Conservation (phyloP, 2,797 vertebrate genomes). For the Eulemur coronatus region DNA sequence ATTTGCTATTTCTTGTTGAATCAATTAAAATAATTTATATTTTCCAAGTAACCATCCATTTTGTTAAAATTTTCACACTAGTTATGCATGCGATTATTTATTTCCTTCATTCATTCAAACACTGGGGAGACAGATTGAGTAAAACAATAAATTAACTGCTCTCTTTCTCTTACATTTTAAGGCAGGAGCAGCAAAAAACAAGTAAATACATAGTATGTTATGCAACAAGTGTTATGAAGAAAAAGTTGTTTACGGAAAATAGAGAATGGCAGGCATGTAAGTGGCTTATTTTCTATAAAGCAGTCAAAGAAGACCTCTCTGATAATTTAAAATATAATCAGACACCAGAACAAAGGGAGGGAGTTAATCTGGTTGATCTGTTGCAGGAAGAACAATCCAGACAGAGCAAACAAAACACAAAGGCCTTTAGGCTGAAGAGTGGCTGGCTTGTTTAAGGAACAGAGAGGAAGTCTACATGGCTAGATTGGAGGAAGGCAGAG, state of each 20-base stretch:
- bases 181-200: background rate
- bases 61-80: background rate
- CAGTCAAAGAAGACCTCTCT: background rate
- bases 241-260: background rate
- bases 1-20: background rate
- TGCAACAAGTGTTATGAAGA: background rate
- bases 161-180: background rate
- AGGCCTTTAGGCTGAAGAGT: background rate
- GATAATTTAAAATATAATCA: background rate
- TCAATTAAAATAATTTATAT: background rate
- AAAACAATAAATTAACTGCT: background rate
- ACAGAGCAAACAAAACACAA: background rate
- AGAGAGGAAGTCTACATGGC: background rate
- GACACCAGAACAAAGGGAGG: background rate
- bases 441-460: background rate
- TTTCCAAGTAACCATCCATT: background rate
- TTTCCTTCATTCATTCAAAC: background rate
- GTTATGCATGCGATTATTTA: background rate
- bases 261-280: background rate
- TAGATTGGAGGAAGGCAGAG: background rate
- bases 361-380: background rate
- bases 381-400: too few relatives aligned
- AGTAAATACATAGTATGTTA: background rate
- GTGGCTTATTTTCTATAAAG: background rate
- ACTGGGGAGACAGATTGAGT: background rate